These are phyloP conservation scores for Chlorodrepanis virens DNA, from an alignment of 2,113 vertebrate species.

Conservation along the genomic window DNA sequence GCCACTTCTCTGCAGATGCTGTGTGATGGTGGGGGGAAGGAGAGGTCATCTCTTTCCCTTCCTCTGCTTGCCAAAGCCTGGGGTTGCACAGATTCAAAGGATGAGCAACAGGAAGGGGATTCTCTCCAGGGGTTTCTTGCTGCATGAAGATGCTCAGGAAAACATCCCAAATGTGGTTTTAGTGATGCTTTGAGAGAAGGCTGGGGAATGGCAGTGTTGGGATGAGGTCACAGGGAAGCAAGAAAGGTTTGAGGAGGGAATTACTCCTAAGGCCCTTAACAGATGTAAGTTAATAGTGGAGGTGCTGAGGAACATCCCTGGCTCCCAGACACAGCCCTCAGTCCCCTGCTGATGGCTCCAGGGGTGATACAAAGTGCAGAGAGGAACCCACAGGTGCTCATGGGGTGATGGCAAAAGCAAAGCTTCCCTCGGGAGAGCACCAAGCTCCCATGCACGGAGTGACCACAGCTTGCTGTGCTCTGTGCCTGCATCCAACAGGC, in stretches of 20 bases:
- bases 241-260: too few species aligned
- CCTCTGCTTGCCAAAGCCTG: not conserved
- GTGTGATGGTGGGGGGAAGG: not conserved
- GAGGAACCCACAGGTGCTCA: not conserved
- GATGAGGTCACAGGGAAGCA: not conserved
- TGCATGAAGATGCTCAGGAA: not conserved
- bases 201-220: not conserved
- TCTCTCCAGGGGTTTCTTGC: not conserved
- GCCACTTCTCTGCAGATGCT: not conserved
- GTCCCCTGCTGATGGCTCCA: accelerated
- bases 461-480: not conserved
- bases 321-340: accelerated
- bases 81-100: accelerated
- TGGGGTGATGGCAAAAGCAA: not conserved
- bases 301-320: not conserved
- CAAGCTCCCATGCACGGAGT: not conserved
- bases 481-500: not conserved
- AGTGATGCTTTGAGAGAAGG: not conserved
- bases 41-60: not conserved
- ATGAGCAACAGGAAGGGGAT: accelerated
- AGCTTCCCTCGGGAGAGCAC: not conserved
- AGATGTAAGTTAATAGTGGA: not conserved
- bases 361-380: not conserved
- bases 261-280: not conserved
- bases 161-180: not conserved